A percentile compares a stretch with the other conserved stretches of the same genome.
Conservation (phyloP, 2,113 vertebrate species). For the Odocoileus virginianus region DNA sequence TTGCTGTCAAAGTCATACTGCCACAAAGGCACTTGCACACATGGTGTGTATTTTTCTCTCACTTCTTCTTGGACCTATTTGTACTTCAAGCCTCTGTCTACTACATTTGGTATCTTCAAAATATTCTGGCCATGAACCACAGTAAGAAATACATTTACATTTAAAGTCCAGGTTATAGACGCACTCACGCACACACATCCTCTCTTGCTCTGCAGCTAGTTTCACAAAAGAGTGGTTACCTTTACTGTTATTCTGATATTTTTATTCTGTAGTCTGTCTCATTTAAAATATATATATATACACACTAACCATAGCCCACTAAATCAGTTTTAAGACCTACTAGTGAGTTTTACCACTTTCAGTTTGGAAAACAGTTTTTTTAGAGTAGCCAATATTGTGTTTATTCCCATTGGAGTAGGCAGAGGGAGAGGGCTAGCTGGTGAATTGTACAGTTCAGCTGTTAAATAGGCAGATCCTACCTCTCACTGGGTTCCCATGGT, state of each 20-base stretch:
- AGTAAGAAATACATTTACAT: conserved; percentile 10
- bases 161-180: not conserved
- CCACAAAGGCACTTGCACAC: not conserved
- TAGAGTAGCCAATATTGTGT: not conserved
- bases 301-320: not conserved
- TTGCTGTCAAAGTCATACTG: not conserved
- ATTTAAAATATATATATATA: not conserved
- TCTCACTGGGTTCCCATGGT: not conserved
- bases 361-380: conserved; percentile 24
- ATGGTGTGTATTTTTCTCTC: not conserved
- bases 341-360: not conserved
- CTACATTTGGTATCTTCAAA: not conserved
- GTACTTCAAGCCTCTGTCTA: not conserved
- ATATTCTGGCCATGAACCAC: not conserved
- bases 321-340: not conserved
- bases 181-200: not conserved
- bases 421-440: not conserved
- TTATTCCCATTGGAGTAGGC: not conserved
- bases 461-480: not conserved
- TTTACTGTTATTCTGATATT: not conserved
- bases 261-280: not conserved
- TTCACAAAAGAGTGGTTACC: not conserved
- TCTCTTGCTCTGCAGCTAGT: not conserved
- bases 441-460: not conserved
- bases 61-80: not conserved